Evolutionary conservation across 37 sponge, comb jelly and placozoan genomes (phyloP).

Genomic region (Aplysina aerophoba): DNA sequence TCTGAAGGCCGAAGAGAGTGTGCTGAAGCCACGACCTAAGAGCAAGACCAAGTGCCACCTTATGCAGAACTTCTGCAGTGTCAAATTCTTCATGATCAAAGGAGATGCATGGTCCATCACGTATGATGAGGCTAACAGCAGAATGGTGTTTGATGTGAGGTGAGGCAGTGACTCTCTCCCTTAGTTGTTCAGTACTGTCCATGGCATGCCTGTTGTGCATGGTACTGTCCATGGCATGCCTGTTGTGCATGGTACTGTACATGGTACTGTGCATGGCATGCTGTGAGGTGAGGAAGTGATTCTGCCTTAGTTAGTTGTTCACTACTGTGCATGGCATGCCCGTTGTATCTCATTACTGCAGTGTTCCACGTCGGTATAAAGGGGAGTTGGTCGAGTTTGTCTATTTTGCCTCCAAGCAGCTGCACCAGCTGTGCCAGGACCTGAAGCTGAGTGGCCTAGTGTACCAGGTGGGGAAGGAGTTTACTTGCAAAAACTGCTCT

Average conservation of each 20-base stretch:
- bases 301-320: not conserved
- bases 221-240: no score
- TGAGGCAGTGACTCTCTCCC: not conserved
- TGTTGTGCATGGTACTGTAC: no score
- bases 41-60: not conserved
- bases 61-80: not conserved
- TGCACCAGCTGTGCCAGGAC: not conserved
- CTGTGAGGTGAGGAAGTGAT: not conserved
- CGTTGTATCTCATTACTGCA: not conserved
- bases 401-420: not conserved
- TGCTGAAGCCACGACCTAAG: not conserved
- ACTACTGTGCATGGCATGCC: not conserved
- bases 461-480: not conserved
- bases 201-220: no score
- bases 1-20: not conserved
- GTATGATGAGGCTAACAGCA: not conserved
- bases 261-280: no score
- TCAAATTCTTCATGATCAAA: not conserved
- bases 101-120: not conserved
- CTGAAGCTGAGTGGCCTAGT: not conserved
- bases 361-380: not conserved
- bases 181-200: no score
- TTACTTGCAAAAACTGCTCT: not conserved
- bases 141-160: constrained; percentile 1
- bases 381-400: not conserved